Evolutionary conservation across 2,113 vertebrate species (phyloP).

Genomic region (Cnemophilus loriae): DNA sequence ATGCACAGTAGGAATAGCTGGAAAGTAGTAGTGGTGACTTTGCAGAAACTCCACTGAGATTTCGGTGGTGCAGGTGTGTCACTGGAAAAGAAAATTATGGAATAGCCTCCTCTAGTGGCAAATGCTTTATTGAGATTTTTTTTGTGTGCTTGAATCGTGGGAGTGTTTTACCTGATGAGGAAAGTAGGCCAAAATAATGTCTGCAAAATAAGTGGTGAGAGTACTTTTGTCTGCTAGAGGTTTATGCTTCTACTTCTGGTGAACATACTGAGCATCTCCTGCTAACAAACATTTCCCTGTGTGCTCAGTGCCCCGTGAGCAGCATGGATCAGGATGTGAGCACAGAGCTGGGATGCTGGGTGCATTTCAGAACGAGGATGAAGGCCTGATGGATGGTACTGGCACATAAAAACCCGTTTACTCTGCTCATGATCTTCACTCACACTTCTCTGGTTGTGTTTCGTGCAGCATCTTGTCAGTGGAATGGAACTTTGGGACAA

Average conservation of each 20-base stretch:
- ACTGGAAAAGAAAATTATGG: not conserved
- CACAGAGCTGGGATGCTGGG: not conserved
- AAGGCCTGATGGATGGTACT: not conserved
- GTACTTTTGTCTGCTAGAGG: not conserved
- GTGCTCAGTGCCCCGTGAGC: not conserved
- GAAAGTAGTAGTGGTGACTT: not conserved
- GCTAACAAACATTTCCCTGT: not conserved
- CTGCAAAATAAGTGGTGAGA: not conserved
- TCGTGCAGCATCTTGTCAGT: not conserved
- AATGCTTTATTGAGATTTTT: not conserved
- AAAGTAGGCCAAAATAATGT: not conserved
- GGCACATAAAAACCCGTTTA: not conserved
- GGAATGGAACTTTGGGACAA: not conserved
- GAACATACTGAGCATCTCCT: not conserved
- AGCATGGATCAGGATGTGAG: not conserved
- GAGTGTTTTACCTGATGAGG: not conserved
- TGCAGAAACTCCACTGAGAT: not conserved
- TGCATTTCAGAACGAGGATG: no score
- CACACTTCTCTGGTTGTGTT: not conserved
- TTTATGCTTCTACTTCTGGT: not conserved
- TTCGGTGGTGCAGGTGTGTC: not conserved
- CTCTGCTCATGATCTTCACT: not conserved
- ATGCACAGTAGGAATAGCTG: not conserved
- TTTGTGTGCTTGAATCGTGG: not conserved
- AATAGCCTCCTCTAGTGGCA: slow-evolving; percentile 51